Evolutionary conservation across 2,888 invertebrate genomes (phyloP).

Genomic region (Ormyrus rosae): DNA sequence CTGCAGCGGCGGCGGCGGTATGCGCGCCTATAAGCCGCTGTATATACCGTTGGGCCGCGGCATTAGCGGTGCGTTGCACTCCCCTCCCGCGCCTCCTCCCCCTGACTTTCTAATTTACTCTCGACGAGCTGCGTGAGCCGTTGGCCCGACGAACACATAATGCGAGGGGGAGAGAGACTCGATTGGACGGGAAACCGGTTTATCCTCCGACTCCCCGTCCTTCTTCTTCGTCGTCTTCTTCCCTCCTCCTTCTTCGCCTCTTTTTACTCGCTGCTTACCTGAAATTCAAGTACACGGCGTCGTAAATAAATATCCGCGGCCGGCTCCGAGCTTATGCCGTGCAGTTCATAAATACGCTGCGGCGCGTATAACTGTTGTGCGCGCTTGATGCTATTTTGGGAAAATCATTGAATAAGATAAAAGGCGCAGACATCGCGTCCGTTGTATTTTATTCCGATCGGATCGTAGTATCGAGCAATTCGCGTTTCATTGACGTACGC

Average conservation of each 20-base stretch:
- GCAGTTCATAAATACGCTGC: not conserved
- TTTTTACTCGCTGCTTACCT: slow-evolving; percentile 15
- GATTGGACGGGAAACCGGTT: slow-evolving; percentile 47
- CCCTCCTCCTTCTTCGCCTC: slow-evolving; percentile 5
- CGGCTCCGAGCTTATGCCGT: slow-evolving; percentile 5
- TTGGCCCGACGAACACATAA: slow-evolving; percentile 9
- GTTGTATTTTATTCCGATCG: too few relatives aligned
- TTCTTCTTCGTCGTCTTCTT: slow-evolving; percentile 8
- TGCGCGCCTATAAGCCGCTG: slow-evolving; percentile 18
- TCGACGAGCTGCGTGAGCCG: not conserved
- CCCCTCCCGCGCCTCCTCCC: not conserved
- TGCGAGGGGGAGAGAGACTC: slow-evolving; percentile 13
- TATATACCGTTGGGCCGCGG: slow-evolving; percentile 36
- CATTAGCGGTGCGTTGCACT: slow-evolving; percentile 50
- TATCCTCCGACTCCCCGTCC: slow-evolving; percentile 12
- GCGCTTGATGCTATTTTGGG: slow-evolving; percentile 14
- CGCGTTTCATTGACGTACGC: too few relatives aligned
- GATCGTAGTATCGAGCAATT: too few relatives aligned
- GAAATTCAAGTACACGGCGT: slow-evolving; percentile 29
- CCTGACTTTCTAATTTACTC: slow-evolving; percentile 54
- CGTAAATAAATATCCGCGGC: slow-evolving; percentile 44
- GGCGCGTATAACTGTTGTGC: not conserved
- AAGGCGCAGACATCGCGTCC: too few relatives aligned
- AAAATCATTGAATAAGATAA: not conserved
- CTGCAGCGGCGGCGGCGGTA: slow-evolving; percentile 1